Conservation (phyloP, 2,113 vertebrate species). For the Aramus guarauna region DNA sequence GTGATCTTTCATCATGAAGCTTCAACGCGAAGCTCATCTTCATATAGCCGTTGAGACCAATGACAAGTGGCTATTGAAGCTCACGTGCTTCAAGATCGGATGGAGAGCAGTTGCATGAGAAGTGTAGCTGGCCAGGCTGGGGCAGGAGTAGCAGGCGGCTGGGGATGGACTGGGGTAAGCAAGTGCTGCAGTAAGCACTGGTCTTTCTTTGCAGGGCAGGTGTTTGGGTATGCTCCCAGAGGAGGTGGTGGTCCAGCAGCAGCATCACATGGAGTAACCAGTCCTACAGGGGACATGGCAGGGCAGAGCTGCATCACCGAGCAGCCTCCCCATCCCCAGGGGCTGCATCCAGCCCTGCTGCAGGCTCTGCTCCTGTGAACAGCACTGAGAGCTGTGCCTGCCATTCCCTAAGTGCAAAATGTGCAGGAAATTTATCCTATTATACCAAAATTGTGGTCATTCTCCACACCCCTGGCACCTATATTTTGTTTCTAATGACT, state of each 20-base stretch:
- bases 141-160: background rate
- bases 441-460: conserved; percentile 64
- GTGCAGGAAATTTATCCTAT: conserved; percentile 54
- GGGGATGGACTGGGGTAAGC: background rate
- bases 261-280: rapidly evolving
- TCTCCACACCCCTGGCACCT: conserved; percentile 55
- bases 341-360: background rate
- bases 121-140: background rate
- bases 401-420: conserved; percentile 17
- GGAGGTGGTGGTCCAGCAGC: background rate
- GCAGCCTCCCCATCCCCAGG: background rate
- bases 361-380: background rate
- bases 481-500: conserved; percentile 61
- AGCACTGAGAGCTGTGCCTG: background rate
- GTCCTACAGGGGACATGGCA: background rate
- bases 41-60: background rate
- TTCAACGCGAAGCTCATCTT: background rate
- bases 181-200: rapidly evolving
- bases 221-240: rapidly evolving
- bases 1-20: background rate
- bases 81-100: rapidly evolving
- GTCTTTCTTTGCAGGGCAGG: background rate
- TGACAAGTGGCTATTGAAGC: background rate
- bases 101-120: background rate
- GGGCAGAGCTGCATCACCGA: background rate